Base-by-base conservation (phyloP, 2,888 invertebrate species). In the Morpho deidamia region DNA sequence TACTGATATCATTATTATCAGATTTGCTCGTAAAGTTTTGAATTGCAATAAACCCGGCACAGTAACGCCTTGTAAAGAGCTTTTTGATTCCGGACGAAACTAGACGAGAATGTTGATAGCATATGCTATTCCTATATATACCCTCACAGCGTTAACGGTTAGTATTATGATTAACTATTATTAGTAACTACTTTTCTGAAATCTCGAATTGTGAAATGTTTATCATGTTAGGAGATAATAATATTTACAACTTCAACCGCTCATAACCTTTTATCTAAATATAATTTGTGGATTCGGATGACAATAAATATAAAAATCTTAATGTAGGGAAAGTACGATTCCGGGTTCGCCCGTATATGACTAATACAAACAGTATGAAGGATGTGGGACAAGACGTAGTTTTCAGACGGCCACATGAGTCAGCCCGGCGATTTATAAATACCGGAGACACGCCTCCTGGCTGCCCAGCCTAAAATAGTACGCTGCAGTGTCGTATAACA, bases 361-460 rank as follows among this genome's bases (percentile, higher is more conserved):
- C 82, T 88, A 87, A 88, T 82, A 70, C 78, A 67, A 74, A 72
- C 70, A 77, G 77, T 76, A 80, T 80, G 81, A 76, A 83, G 84
- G 86, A 88, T 87, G 78, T 87, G 81, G 88, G 80, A 83, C 85
- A 86, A 83, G 82, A 78, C 81, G 80, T 72, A 78, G 81, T 80
- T 81, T 82, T 81, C 84, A 87, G 87, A 86, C 88, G 75, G 69
- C 70, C 69, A 72, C 70, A 74, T 88, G 88, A 88, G 69, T 88
- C 88, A 87, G 73, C 74, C 77, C 69, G 74, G 77, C 72, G 74
- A 71, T 72, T 75, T 87, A 87, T 85, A 82, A 82, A 86, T 85
- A 87, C 74, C 81, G 79, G 82, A 83, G 87, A 86, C 88, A 87
- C 87, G 86, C 88, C 88, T 88, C 82, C 83, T 82, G 83, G 79